Evolutionary conservation across 1,140 invertebrate species (phyloP).

Genomic region (Kradibia gibbosae): DNA sequence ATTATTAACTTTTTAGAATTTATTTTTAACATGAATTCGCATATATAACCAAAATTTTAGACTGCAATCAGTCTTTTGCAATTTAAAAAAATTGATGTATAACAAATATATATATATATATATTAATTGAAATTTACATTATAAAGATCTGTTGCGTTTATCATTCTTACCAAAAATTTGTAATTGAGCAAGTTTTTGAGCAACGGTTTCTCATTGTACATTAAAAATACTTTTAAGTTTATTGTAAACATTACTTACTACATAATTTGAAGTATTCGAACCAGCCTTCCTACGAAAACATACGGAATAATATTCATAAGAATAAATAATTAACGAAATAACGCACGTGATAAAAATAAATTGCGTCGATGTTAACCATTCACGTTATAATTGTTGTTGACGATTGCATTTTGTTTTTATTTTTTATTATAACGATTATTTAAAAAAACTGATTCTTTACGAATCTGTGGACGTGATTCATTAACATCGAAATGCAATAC

Average conservation of each 20-base stretch:
- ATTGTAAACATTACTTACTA: not conserved
- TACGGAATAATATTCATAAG: constrained; percentile 27
- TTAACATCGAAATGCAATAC: constrained; percentile 39
- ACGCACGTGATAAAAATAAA: constrained; percentile 40
- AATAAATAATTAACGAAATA: constrained; percentile 24
- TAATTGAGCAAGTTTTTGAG: not conserved
- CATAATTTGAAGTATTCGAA: constrained; percentile 17
- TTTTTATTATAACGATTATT: constrained; percentile 35
- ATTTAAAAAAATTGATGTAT: constrained; percentile 15
- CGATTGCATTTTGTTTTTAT: constrained; percentile 12
- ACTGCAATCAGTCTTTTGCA: constrained; percentile 33
- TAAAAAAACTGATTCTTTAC: constrained; percentile 23
- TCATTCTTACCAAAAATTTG: not conserved
- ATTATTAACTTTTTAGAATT: not conserved
- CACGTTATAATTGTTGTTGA: constrained; percentile 39
- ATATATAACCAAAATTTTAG: constrained; percentile 15
- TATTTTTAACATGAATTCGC: not conserved
- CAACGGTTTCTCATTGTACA: not conserved
- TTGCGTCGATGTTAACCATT: constrained; percentile 31
- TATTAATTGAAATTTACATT: not conserved
- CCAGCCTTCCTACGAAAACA: constrained; percentile 27
- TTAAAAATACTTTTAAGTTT: not conserved
- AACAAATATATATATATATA: too few relatives aligned
- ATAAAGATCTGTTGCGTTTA: not conserved
- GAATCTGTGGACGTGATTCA: constrained; percentile 6